Conservation (phyloP, 1,140 invertebrate genomes). For the Pseudomyrmex gracilis region DNA sequence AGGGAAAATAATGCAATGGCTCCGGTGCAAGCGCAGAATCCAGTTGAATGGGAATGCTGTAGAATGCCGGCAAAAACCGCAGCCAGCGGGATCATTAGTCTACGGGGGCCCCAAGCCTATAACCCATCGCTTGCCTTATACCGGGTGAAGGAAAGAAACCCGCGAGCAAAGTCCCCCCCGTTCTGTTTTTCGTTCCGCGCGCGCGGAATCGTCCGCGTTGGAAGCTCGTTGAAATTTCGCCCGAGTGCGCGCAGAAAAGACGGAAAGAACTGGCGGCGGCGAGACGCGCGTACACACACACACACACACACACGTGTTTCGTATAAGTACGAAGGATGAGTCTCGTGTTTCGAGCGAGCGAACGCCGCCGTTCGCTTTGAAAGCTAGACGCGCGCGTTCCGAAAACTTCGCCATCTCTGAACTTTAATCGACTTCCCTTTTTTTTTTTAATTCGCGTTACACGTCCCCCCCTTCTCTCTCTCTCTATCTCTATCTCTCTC, state of each 20-base stretch:
- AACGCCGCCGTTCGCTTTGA: background rate
- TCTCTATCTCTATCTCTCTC: too few relatives aligned
- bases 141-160: constrained; percentile 64
- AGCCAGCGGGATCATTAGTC: constrained; percentile 85
- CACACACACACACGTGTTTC: background rate
- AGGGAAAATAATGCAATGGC: constrained; percentile 77
- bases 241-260: background rate
- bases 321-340: background rate
- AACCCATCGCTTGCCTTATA: constrained; percentile 74
- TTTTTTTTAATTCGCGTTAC: background rate
- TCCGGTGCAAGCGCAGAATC: constrained; percentile 78
- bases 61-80: constrained; percentile 85
- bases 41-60: constrained; percentile 85
- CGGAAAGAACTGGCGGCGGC: background rate
- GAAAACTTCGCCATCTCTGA: background rate
- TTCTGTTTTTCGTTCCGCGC: constrained; percentile 26
- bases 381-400: background rate
- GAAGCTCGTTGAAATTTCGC: constrained; percentile 40
- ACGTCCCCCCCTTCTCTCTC: background rate
- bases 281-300: too few relatives aligned
- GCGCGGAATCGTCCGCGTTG: constrained; percentile 1
- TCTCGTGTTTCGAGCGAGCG: background rate
- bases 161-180: constrained; percentile 15
- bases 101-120: constrained; percentile 77
- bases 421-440: background rate